Base-by-base conservation (phyloP, 2,797 vertebrate species). In the Paratrypauchen microcephalus region DNA sequence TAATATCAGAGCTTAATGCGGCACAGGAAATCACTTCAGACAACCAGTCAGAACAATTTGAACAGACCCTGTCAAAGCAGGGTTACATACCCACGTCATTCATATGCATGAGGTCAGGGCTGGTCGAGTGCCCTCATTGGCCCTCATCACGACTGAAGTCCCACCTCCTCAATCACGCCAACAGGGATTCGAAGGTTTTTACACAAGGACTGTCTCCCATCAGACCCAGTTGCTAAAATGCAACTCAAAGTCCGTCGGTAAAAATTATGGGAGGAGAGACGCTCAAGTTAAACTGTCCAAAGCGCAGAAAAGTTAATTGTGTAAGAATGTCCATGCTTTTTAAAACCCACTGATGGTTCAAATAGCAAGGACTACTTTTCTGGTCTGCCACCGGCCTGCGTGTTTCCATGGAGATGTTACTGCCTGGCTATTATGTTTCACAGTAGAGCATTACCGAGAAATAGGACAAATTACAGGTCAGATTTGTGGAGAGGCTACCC, bases 41-140 rank as follows among this genome's bases (percentile, higher is more conserved):
- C 78, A 82, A 65, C 63, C 18, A 80, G 81, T 85, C 76, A 59
- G 74, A 79, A 61, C 64, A 66, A 85, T 87, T 72, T 85, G 79
- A 84, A 89, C 87, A 73, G n/a, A 71, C 72, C 81, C 81, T 81
- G 79, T 85, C 69, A 88, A 82, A 83, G 74, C 79, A 28, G 24
- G 73, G 75, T 70, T 70, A 80, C 73, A 41, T 62, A 74, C 59
- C 65, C 21, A 23, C 58, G 41, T 72, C 72, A 86, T 88, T 83
- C 68, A 83, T 86, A 89, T 88, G 78, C 70, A 88, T 85, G 74
- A 83, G 76, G 76, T 83, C 68, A 74, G 5, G 73, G 70, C 74
- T 75, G 78, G 65, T 68, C 56, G 11, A 57, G 59, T 78, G 77
- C 70, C 77, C 84, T 83, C 82, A 87, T 80, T 87, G 82, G 87